These are phyloP conservation scores for Marmota monax DNA, from an alignment of 2,113 vertebrate species.

Conservation along the genomic window DNA sequence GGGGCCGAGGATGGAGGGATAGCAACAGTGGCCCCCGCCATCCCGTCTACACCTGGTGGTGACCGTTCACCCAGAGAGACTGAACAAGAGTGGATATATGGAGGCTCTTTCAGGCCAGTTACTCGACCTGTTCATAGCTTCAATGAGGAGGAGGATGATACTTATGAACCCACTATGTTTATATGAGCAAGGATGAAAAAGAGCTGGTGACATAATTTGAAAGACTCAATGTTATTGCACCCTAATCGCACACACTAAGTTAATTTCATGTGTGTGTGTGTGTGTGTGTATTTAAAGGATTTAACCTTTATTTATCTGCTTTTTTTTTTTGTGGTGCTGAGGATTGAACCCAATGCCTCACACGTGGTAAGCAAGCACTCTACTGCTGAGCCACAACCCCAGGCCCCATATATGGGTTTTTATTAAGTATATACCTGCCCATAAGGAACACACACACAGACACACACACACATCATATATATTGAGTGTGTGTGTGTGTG, in stretches of 20 bases:
- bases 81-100: neutral
- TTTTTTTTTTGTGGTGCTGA: too few species aligned
- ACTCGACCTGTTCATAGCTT: too few species aligned
- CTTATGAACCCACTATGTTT: neutral
- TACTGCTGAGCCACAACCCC: too few species aligned
- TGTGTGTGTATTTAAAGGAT: too few species aligned
- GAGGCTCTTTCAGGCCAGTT: fast-evolving
- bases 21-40: too few species aligned
- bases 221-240: neutral
- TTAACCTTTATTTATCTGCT: too few species aligned
- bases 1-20: neutral
- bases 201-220: neutral
- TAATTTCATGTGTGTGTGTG: neutral
- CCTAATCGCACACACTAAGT: neutral
- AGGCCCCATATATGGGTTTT: neutral
- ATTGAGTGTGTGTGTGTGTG: too few species aligned
- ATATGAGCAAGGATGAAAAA: neutral
- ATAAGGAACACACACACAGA: neutral
- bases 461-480: too few species aligned
- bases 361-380: neutral
- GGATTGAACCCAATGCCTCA: too few species aligned
- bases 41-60: neutral
- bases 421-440: neutral
- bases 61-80: neutral
- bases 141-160: neutral